A percentile compares a stretch with the other conserved stretches of the same genome.
These are phyloP conservation scores for Tylochromis polylepis DNA, from an alignment of 2,113 vertebrate species.

Conservation along the genomic window DNA sequence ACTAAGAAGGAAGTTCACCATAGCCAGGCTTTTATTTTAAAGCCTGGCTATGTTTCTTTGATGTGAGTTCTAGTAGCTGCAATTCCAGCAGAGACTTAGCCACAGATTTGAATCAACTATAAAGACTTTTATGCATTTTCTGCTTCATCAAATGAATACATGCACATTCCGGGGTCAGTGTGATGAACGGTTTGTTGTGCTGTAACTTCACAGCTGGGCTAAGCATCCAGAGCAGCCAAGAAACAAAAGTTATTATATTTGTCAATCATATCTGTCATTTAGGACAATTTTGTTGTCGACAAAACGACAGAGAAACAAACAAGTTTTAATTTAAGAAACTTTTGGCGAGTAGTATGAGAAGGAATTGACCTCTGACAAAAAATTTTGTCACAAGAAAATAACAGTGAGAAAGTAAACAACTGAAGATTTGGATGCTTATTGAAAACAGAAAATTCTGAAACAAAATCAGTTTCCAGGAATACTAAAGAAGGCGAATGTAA, in stretches of 20 bases:
- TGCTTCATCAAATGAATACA: background rate
- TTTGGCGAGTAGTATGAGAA: background rate
- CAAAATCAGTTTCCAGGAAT: background rate
- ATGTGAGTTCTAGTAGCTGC: background rate
- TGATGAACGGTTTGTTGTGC: background rate
- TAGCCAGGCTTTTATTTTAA: background rate
- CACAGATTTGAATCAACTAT: background rate
- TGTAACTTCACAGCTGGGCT: fast-evolving
- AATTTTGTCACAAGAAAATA: background rate
- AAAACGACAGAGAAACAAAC: background rate
- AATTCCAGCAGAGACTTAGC: fast-evolving
- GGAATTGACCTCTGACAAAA: background rate
- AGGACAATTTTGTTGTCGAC: background rate
- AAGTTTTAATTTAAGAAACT: background rate
- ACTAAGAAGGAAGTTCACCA: background rate
- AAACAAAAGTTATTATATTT: background rate
- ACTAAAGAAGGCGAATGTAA: background rate
- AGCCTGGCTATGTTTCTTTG: background rate
- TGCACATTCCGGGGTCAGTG: background rate
- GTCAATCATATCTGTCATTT: background rate
- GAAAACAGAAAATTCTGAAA: background rate
- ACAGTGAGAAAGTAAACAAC: background rate
- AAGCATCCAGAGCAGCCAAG: background rate
- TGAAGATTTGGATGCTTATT: background rate
- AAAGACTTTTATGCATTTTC: background rate